Evolutionary conservation across 2,888 invertebrate genomes (phyloP).

Genomic region (Gandaritis pyraliata): DNA sequence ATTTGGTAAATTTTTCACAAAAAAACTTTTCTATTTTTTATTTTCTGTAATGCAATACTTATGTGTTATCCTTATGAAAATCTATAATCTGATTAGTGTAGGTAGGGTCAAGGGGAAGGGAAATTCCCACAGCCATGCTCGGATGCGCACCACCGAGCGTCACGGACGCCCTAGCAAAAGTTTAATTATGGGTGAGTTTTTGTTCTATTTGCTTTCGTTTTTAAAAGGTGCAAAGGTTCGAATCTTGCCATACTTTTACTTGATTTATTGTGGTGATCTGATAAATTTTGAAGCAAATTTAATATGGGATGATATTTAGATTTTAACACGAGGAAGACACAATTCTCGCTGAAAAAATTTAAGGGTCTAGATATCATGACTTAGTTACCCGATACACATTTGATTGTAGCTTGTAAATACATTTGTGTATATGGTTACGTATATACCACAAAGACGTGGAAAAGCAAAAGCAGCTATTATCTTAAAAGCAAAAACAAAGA

Average conservation of each 20-base stretch:
- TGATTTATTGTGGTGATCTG: neutral
- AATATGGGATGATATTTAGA: no score
- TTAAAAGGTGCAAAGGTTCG: neutral
- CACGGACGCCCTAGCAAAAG: constrained; percentile 45
- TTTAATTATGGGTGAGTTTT: constrained; percentile 26
- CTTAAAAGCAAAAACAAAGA: constrained; percentile 7
- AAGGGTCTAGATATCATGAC: no score
- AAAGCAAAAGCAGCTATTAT: constrained; percentile 9
- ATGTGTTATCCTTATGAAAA: neutral
- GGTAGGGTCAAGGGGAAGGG: constrained; percentile 36
- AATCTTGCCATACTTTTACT: neutral
- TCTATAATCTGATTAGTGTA: constrained; percentile 16
- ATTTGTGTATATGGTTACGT: no score
- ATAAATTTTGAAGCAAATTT: no score
- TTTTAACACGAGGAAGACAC: no score
- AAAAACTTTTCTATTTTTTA: no score
- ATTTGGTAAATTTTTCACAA: no score
- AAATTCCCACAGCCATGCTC: constrained; percentile 56
- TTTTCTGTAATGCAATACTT: no score
- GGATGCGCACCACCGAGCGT: constrained; percentile 49
- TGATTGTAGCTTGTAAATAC: no score
- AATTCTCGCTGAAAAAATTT: no score
- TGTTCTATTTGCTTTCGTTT: constrained; percentile 9
- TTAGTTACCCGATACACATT: no score
- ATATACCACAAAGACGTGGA: neutral